A percentile compares a stretch with the other conserved stretches of the same genome.
These are phyloP conservation scores for Bubo bubo DNA, from an alignment of 2,113 vertebrate genomes.

Conservation along the genomic window DNA sequence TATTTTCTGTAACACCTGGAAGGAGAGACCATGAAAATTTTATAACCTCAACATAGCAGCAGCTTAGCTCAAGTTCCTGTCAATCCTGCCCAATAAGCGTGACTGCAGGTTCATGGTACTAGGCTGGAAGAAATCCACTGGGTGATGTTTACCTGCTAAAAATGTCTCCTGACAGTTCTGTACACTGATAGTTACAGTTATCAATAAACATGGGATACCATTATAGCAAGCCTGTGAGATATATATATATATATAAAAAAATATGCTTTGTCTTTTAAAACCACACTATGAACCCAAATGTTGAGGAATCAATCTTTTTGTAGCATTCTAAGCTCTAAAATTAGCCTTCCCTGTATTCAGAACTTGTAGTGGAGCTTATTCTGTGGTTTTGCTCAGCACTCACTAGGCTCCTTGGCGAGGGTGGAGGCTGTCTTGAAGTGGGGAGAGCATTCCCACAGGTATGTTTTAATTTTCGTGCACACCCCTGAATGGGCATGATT, in stretches of 20 bases:
- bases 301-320: neutral
- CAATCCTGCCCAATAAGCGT: neutral
- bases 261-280: neutral
- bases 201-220: neutral
- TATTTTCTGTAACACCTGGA: neutral
- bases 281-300: neutral
- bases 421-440: neutral
- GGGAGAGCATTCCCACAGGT: neutral
- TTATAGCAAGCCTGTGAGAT: neutral
- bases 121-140: neutral
- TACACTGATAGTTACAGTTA: neutral
- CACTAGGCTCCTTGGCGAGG: neutral
- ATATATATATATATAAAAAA: neutral
- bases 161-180: neutral
- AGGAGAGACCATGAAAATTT: neutral
- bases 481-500: rapidly evolving
- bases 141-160: neutral
- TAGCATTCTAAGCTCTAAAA: neutral
- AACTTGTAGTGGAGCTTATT: neutral
- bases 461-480: neutral
- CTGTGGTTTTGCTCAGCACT: neutral
- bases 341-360: neutral
- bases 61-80: neutral
- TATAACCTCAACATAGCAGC: neutral
- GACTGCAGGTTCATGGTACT: neutral